phyloP scores from a whole-genome alignment of 2,888 invertebrate species.

The Drosophila prolongata region DNA sequence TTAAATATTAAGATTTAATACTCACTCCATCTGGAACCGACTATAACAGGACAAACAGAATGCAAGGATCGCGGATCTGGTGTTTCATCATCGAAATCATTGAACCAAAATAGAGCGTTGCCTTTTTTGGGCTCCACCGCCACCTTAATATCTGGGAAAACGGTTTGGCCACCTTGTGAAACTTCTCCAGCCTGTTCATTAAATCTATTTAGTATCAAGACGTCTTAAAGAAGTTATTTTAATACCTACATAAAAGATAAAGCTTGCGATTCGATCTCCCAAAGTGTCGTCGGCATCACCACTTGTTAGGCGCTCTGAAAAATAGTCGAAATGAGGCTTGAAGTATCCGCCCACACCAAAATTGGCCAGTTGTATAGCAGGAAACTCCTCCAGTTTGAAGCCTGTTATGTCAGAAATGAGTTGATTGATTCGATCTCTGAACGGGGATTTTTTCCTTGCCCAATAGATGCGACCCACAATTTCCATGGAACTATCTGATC shows the following conservation, averaged over 20 bases:
- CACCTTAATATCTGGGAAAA: slow-evolving; percentile 48
- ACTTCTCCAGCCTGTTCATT: slow-evolving; percentile 47
- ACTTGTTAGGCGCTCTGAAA: slow-evolving; percentile 3
- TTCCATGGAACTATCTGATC: neutral
- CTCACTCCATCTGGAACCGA: slow-evolving; percentile 64
- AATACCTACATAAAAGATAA: slow-evolving; percentile 54
- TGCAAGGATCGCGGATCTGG: slow-evolving; percentile 48
- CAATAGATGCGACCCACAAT: slow-evolving; percentile 30
- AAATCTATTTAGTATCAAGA: too few species aligned
- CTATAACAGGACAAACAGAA: slow-evolving; percentile 53
- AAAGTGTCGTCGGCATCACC: neutral
- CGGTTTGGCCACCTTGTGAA: slow-evolving; percentile 48
- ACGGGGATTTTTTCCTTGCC: neutral
- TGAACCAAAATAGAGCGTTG: slow-evolving; percentile 56
- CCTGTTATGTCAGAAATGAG: slow-evolving; percentile 63
- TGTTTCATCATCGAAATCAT: slow-evolving; percentile 48
- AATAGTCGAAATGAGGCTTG: slow-evolving; percentile 50
- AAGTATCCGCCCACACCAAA: slow-evolving; percentile 54
- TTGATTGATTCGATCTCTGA: slow-evolving; percentile 42
- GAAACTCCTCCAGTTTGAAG: slow-evolving; percentile 32
- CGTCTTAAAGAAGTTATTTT: neutral
- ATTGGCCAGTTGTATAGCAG: slow-evolving; percentile 38
- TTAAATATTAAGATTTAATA: neutral
- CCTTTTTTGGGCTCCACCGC: slow-evolving; percentile 51
- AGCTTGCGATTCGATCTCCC: slow-evolving; percentile 56